Conservation (phyloP, 2,113 vertebrate species). For the Hipposideros armiger region DNA sequence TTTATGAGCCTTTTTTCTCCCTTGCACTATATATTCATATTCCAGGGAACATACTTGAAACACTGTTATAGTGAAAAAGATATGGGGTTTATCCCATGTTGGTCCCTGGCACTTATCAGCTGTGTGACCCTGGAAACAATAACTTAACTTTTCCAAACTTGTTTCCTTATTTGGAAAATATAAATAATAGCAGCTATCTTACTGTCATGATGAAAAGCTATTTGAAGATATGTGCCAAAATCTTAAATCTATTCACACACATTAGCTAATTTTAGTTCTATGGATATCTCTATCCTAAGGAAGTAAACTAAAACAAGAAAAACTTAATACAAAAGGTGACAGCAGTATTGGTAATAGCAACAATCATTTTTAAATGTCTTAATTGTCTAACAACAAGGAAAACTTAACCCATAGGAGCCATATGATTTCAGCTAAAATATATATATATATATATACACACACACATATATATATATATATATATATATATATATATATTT, state of each 20-base stretch:
- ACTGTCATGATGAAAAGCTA: conserved; percentile 7
- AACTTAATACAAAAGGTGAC: background rate
- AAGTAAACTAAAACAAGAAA: conserved; percentile 17
- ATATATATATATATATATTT: background rate
- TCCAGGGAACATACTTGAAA: background rate
- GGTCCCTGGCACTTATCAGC: background rate
- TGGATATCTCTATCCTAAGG: background rate
- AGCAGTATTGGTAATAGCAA: background rate
- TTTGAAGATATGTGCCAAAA: conserved; percentile 5
- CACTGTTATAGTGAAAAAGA: background rate
- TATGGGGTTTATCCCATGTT: background rate
- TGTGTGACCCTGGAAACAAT: background rate
- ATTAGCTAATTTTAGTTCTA: conserved; percentile 34
- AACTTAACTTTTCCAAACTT: conserved; percentile 35
- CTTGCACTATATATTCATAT: background rate
- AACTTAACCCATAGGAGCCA: background rate
- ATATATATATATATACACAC: too few species aligned
- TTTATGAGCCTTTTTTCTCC: background rate
- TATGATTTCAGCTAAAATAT: background rate
- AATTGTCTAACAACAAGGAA: background rate
- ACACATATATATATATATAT: background rate
- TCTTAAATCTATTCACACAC: conserved; percentile 7
- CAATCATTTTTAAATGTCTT: background rate
- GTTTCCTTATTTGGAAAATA: conserved; percentile 33
- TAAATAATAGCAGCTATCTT: background rate